These are phyloP conservation scores for Doryteuthis pealeii DNA, from an alignment of 1,140 invertebrate genomes.

Conservation along the genomic window DNA sequence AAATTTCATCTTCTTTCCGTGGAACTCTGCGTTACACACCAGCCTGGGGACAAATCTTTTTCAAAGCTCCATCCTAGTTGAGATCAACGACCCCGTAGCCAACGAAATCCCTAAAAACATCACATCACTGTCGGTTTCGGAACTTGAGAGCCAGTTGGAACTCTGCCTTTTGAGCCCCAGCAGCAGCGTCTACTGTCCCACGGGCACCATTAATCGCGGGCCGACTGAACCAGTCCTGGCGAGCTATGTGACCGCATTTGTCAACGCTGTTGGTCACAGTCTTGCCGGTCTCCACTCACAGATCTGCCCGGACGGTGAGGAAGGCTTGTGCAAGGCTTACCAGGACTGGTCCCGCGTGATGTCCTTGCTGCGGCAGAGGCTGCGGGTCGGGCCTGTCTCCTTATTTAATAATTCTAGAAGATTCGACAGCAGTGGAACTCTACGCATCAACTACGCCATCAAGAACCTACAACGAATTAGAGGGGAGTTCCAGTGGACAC, in stretches of 20 bases:
- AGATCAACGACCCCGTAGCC: background rate
- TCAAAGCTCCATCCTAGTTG: background rate
- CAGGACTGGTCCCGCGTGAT: background rate
- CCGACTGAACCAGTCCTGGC: background rate
- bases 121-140: background rate
- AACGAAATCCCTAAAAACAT: constrained; percentile 4
- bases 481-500: constrained; percentile 1
- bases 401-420: background rate
- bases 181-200: background rate
- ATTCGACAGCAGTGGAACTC: background rate
- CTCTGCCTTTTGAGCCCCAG: constrained; percentile 8
- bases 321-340: background rate
- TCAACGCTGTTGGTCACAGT: background rate
- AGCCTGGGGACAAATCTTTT: background rate
- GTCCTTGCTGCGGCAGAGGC: background rate
- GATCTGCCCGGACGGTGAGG: background rate
- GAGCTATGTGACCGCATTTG: background rate
- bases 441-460: background rate
- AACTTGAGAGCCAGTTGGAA: background rate
- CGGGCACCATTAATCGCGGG: background rate
- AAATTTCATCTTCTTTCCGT: constrained; percentile 15
- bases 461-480: background rate
- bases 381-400: background rate
- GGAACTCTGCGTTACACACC: constrained; percentile 15
- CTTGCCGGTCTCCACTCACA: background rate